These are phyloP conservation scores for Ctena decussata DNA, from an alignment of 2,888 invertebrate species.

Conservation along the genomic window DNA sequence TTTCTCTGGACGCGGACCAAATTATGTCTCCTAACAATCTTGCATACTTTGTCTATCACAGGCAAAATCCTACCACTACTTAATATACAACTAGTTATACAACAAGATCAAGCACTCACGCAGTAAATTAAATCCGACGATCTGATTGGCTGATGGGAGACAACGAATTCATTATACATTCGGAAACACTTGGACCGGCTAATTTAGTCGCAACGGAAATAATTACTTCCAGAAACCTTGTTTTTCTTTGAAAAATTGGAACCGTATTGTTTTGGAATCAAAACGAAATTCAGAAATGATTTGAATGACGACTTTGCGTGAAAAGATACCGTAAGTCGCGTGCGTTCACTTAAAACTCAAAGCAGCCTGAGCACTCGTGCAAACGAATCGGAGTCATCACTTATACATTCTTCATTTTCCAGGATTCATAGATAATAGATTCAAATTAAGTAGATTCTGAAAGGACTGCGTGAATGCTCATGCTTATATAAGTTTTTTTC, in stretches of 20 bases:
- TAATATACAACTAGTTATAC: slow-evolving; percentile 8
- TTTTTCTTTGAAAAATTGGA: background rate
- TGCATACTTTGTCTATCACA: slow-evolving; percentile 7
- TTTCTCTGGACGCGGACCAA: too few relatives aligned
- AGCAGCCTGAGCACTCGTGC: too few relatives aligned
- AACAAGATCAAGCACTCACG: slow-evolving; percentile 2
- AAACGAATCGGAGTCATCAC: too few relatives aligned
- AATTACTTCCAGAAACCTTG: slow-evolving; percentile 5
- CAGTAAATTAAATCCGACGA: background rate
- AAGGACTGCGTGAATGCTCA: too few relatives aligned
- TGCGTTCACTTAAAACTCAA: too few relatives aligned
- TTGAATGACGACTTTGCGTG: too few relatives aligned
- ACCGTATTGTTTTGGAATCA: slow-evolving; percentile 1
- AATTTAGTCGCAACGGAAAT: slow-evolving; percentile 1
- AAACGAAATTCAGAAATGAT: slow-evolving; percentile 14
- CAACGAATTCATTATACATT: background rate
- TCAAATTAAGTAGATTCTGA: too few relatives aligned
- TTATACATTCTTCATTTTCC: too few relatives aligned
- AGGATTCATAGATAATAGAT: too few relatives aligned
- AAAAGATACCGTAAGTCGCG: too few relatives aligned
- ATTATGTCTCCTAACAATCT: background rate
- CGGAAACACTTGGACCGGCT: background rate
- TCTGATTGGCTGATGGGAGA: background rate
- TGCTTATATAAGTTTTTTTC: too few relatives aligned
- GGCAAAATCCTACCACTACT: background rate